These are phyloP conservation scores for Tachypleus tridentatus DNA, from an alignment of 1,140 invertebrate species.

Conservation along the genomic window DNA sequence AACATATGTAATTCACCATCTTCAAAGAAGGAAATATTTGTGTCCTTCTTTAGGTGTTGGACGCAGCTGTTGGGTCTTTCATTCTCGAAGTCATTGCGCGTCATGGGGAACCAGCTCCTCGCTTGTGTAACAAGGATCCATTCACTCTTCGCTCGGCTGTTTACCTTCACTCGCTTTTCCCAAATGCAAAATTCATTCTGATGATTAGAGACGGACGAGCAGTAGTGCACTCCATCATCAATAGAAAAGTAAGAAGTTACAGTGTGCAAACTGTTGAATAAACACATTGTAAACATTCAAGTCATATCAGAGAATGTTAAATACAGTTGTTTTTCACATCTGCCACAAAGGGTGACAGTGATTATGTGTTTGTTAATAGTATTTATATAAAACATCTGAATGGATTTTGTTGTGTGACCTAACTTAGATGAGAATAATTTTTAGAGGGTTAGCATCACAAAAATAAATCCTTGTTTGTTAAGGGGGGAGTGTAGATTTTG, in stretches of 20 bases:
- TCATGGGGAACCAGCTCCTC: conserved; percentile 82
- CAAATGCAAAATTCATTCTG: conserved; percentile 84
- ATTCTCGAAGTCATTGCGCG: conserved; percentile 88
- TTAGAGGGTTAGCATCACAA: no score
- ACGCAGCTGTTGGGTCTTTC: conserved; percentile 90
- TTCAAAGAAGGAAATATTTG: no score
- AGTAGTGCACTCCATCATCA: conserved; percentile 94
- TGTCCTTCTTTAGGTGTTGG: conserved; percentile 50
- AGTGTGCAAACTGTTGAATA: no score
- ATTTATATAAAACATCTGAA: no score
- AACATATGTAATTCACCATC: no score
- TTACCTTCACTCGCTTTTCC: conserved; percentile 49
- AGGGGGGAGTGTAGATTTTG: no score
- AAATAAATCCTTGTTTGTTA: no score
- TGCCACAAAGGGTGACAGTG: neutral
- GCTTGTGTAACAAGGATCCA: conserved; percentile 96
- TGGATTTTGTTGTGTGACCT: no score
- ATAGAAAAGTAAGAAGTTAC: conserved; percentile 55
- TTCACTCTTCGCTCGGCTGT: conserved; percentile 91
- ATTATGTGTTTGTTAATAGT: neutral
- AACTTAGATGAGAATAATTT: no score
- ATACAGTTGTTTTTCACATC: neutral
- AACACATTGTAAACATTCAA: no score
- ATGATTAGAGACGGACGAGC: conserved; percentile 96
- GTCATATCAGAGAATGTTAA: no score